Base-by-base conservation (phyloP, 2,888 invertebrate genomes). In the Epistrophe grossulariae region DNA sequence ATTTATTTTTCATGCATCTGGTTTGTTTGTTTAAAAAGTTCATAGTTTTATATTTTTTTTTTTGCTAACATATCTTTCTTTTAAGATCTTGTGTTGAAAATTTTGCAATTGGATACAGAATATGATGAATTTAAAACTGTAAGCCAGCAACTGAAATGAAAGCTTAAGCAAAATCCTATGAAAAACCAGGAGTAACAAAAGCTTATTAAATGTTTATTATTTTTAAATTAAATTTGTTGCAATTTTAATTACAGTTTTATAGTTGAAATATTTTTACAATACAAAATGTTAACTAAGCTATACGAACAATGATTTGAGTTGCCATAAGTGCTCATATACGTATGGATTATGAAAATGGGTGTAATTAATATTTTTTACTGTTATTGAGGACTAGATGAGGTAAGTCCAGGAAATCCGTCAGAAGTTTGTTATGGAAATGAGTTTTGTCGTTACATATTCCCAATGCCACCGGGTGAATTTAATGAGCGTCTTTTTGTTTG, bases 1-100 rank as follows among this genome's bases (percentile, higher is more conserved):
- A 89, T 95, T 94, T 89, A 97, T 98, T 94, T 91, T 99, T 35
- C 98, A 99, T 92, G 98, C 98, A 15, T 98, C 99, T 35, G 99
- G 99, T 0, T 96, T 97, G 91, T 98, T 98, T 93, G 98, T 99
- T 13, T 35, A 1, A 8, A 38, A 17, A 13, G 4, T 38, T 35
- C n/a, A 59, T 31, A 4, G 4, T 59, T 0, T 1, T 17, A 38
- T 59, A 13, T 13, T 64, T 13, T 50, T n/a, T 17, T n/a, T n/a
- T 57, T 45, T 62, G n/a, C 40, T 13, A 3, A 35, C 31, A 28
- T 31, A 72, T 72, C 24, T 9, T 19, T 28, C n/a, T 76, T 62
- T 28, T 57, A 91, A 96, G 96, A 95, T 93, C 93, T 95, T 88
- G 96, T 96, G 0, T 93, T 96, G 15, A 94, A 95, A 90, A 93